Conservation (phyloP, 2,797 vertebrate genomes). For the Alectoris magna region DNA sequence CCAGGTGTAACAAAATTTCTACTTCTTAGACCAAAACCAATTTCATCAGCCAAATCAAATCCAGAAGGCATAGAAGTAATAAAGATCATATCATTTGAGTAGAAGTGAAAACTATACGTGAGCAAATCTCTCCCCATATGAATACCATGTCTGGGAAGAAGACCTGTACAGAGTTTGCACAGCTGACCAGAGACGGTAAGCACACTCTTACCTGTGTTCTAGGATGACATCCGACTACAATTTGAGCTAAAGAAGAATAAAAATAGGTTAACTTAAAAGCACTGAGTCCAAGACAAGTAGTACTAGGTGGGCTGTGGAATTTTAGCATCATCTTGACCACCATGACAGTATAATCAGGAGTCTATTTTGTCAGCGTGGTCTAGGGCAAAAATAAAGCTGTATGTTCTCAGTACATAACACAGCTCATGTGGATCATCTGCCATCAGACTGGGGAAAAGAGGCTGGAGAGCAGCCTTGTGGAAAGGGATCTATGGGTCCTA, state of each 20-base stretch:
- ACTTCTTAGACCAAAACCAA: not conserved
- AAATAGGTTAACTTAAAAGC: not conserved
- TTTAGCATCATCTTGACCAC: not conserved
- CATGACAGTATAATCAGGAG: not conserved
- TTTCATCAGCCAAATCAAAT: not conserved
- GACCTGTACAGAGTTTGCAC: not conserved
- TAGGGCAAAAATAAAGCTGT: not conserved
- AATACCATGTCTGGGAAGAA: not conserved
- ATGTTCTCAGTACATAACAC: accelerated
- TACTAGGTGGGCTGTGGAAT: not conserved
- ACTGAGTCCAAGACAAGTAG: not conserved
- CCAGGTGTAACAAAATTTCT: not conserved
- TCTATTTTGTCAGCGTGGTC: not conserved
- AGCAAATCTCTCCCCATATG: not conserved
- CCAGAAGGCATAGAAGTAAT: not conserved
- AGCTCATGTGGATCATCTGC: not conserved
- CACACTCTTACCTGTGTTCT: not conserved
- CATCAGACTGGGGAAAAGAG: not conserved
- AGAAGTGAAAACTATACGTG: not conserved
- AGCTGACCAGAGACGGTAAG: not conserved
- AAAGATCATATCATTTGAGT: not conserved
- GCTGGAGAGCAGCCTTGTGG: not conserved
- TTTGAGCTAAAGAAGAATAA: not conserved
- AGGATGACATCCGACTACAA: not conserved
- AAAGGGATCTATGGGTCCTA: not conserved